Conservation (phyloP, 2,888 invertebrate genomes). For the Steinernema hermaphroditum region DNA sequence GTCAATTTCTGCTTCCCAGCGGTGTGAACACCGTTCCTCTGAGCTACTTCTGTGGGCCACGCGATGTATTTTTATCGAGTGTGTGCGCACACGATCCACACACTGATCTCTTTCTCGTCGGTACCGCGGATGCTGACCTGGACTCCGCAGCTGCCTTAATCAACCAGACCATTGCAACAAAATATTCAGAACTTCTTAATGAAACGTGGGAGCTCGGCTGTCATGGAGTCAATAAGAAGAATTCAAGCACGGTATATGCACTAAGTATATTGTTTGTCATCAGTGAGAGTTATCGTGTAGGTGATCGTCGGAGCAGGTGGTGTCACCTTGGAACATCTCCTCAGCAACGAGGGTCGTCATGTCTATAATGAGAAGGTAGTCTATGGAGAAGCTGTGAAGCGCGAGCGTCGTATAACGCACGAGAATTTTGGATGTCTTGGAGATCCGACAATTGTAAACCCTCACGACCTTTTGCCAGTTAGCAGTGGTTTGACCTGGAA, state of each 20-base stretch:
- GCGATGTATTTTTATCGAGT: not conserved
- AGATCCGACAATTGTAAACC: not conserved
- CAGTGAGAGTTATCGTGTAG: not conserved
- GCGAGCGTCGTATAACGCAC: not conserved
- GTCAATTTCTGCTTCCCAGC: not conserved
- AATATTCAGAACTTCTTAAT: not conserved
- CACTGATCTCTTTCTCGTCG: not conserved
- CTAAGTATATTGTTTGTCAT: not conserved
- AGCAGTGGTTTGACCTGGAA: not conserved
- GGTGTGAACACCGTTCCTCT: not conserved
- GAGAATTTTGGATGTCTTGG: not conserved
- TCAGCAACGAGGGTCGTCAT: conserved; percentile 11
- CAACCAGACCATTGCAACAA: not conserved
- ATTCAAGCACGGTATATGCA: not conserved
- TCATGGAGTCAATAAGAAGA: not conserved
- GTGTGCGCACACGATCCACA: not conserved
- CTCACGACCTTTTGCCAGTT: not conserved
- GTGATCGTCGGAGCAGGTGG: not conserved
- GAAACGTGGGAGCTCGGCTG: not conserved
- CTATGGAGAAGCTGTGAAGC: not conserved
- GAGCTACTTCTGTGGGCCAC: not conserved
- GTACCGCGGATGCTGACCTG: not conserved
- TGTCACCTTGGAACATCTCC: not conserved
- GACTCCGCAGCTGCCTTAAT: not conserved
- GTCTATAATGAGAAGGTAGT: not conserved